Evolutionary conservation across 1,140 invertebrate species (phyloP), one percentile per base, ranked within the genome.

Genomic region (Leguminivora glycinivorella): DNA sequence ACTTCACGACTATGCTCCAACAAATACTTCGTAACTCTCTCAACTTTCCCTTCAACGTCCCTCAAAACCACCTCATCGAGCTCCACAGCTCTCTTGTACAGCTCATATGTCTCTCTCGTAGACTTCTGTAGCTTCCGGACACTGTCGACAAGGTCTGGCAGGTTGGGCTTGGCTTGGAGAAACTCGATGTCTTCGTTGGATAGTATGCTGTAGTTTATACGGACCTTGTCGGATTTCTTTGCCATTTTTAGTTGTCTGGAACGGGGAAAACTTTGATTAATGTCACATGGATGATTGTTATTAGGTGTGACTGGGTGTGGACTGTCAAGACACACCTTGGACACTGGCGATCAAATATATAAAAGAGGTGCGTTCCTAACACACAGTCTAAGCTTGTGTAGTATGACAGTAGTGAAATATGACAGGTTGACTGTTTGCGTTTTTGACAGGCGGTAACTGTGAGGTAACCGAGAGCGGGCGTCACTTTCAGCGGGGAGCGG

Each of bases 131-230:
- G 74, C 26, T 85, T 84, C 52, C 75, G 63, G 56, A 87, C 85
- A 47, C 76, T 83, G 12, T 88, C 85, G n/a, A 85, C 70, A 6
- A 91, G 70, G 74, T 85, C 84, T 19, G 82, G 75, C 72, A 86
- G 74, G 56, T 88, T 88, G 5, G 84, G 78, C 78, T 89, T 90
- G 43, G 69, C 82, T 73, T 89, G 89, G 5, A 91, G 72, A 70
- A 90, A 91, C 74, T 88, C 85, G 26, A 91, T 90, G 67, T 91
- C 87, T 75, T 90, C 89, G 75, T 84, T 83, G 73, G 82, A 76
- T 58, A 91, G 72, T 71, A 80, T 80, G 26, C 85, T 75, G 69
- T 88, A 90, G 26, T 80, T 83, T 69, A 89, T 81, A 67, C 76
- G 84, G 63, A 85, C 80, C 77, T 74, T 78, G 68, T 76, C 84